A percentile compares a stretch with the other conserved stretches of the same genome.
These are phyloP conservation scores for Sipha maydis DNA, from an alignment of 2,888 invertebrate genomes.

Conservation along the genomic window DNA sequence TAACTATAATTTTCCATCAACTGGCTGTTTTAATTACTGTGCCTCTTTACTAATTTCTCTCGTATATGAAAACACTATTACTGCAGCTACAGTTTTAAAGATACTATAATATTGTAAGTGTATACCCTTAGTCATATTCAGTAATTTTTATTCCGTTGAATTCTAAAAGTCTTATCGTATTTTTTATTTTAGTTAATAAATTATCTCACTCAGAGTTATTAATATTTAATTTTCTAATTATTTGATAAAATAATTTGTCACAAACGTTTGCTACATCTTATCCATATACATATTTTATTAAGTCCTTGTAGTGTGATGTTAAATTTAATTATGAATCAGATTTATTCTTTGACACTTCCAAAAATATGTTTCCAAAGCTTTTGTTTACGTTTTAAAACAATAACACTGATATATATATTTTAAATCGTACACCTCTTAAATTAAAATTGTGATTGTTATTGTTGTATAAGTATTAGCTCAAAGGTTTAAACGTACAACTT, in stretches of 20 bases:
- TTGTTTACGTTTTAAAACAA: neutral
- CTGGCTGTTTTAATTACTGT: neutral
- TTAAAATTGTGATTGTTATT: neutral
- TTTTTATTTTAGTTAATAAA: slow-evolving; percentile 2
- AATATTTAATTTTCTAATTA: neutral
- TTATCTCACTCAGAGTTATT: neutral
- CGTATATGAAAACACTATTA: neutral
- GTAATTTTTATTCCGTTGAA: neutral
- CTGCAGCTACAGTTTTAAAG: neutral
- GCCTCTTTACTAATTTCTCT: neutral
- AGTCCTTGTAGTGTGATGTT: neutral
- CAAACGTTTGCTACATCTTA: neutral
- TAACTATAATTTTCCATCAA: neutral
- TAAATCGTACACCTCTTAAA: neutral
- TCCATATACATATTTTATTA: neutral
- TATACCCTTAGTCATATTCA: neutral
- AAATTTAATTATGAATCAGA: too few relatives aligned
- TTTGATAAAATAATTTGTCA: slow-evolving; percentile 2
- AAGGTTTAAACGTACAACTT: neutral
- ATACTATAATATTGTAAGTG: neutral
- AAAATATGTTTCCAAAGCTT: too few relatives aligned
- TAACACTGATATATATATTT: neutral
- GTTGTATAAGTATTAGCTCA: neutral
- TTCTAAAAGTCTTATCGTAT: neutral
- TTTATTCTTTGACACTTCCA: too few relatives aligned